Percentiles rank a stretch among this genome's conserved stretches.
Conservation (phyloP, 1,140 invertebrate species). For the Aphidius ervi region DNA sequence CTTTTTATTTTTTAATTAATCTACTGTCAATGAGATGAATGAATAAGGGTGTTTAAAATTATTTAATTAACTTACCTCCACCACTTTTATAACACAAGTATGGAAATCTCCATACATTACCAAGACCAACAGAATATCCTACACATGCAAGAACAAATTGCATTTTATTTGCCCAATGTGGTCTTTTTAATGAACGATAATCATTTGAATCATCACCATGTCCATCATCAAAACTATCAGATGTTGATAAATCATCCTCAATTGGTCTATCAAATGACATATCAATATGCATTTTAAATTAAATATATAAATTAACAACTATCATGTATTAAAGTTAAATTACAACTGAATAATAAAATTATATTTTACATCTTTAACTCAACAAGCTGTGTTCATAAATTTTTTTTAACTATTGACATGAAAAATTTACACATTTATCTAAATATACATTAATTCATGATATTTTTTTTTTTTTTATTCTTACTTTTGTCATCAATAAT, state of each 20-base stretch:
- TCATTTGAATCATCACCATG: conserved; percentile 61
- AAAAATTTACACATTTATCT: no score
- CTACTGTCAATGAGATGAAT: neutral
- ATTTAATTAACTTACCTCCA: conserved; percentile 60
- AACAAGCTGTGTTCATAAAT: no score
- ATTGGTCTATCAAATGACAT: conserved; percentile 52
- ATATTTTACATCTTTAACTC: no score
- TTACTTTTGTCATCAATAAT: no score
- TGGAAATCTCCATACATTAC: conserved; percentile 87
- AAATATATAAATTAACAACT: no score
- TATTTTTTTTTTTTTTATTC: no score
- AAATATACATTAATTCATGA: no score
- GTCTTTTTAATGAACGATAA: conserved; percentile 68
- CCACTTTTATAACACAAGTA: conserved; percentile 81
- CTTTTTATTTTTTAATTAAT: neutral
- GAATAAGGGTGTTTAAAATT: neutral
- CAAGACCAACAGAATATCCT: conserved; percentile 86
- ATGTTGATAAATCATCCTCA: conserved; percentile 64
- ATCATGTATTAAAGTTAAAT: no score
- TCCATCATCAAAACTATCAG: conserved; percentile 62
- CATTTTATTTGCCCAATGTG: conserved; percentile 84
- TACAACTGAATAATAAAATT: no score
- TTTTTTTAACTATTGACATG: no score
- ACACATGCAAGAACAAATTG: conserved; percentile 88
- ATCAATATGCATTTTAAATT: no score